These are phyloP conservation scores for Bubo bubo DNA, from an alignment of 2,113 vertebrate species.

Conservation along the genomic window DNA sequence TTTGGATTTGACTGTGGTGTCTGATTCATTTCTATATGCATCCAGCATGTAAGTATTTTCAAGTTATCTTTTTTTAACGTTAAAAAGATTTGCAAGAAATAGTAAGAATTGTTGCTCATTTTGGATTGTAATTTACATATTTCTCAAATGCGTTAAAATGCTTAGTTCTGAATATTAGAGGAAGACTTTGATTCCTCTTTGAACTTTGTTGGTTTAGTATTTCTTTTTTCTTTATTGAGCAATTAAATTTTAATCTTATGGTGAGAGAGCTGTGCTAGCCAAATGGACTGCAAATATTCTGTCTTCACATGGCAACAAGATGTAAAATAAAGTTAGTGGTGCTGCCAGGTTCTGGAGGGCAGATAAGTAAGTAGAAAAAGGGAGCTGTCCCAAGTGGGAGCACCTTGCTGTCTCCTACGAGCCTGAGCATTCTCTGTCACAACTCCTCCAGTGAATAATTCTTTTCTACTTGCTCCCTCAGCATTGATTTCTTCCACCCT, in stretches of 20 bases:
- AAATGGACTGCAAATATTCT: neutral
- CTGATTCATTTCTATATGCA: neutral
- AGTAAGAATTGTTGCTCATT: neutral
- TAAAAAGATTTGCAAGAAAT: neutral
- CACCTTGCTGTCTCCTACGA: neutral
- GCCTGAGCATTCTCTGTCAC: neutral
- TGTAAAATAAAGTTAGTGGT: neutral
- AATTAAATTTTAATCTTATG: neutral
- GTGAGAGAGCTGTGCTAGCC: neutral
- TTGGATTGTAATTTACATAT: neutral
- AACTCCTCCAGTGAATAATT: neutral
- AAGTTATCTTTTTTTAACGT: neutral
- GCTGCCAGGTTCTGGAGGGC: neutral
- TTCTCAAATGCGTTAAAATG: neutral
- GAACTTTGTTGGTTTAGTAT: neutral
- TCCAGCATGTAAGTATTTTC: constrained; percentile 84
- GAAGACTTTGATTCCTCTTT: neutral
- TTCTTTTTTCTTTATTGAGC: neutral
- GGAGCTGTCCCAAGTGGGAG: neutral
- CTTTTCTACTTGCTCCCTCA: neutral
- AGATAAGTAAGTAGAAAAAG: neutral
- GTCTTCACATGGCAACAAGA: neutral
- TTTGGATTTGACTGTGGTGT: constrained; percentile 40
- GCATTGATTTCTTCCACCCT: neutral
- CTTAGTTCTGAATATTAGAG: neutral